Percentiles rank a stretch among this genome's conserved stretches.
phyloP scores from a whole-genome alignment of 2,888 invertebrate genomes.

The Drymonia ruficornis region DNA sequence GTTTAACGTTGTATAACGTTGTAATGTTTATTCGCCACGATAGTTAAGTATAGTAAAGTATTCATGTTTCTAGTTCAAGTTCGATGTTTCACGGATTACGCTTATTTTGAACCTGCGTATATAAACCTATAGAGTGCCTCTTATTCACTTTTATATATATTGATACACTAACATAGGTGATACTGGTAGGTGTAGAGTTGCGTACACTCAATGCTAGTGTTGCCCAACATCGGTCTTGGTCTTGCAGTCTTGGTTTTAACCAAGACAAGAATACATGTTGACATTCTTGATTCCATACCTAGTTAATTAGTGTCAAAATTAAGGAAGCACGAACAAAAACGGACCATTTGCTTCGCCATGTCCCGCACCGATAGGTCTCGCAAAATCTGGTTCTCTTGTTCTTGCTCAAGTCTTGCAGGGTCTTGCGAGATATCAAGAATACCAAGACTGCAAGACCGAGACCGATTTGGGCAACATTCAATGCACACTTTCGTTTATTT shows the following conservation, averaged over 20 bases:
- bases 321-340: no score
- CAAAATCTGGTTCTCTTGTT: no score
- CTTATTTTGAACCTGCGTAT: conserved; percentile 81
- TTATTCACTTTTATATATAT: conserved; percentile 85
- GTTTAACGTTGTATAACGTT: conserved; percentile 37
- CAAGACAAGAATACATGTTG: no score
- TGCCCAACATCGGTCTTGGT: no score
- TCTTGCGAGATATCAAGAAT: no score
- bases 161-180: conserved; percentile 79
- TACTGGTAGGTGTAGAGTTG: conserved; percentile 50
- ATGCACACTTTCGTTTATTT: conserved; percentile 37
- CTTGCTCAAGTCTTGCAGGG: no score
- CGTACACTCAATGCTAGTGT: conserved; percentile 57
- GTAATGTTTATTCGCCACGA: conserved; percentile 28
- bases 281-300: no score
- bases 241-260: no score
- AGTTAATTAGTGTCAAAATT: no score
- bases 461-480: background rate
- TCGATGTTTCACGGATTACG: conserved; percentile 79
- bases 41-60: conserved; percentile 50
- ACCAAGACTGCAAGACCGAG: no score
- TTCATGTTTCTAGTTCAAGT: conserved; percentile 58
- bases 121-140: conserved; percentile 85
- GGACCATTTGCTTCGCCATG: no score
- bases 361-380: no score